phyloP scores from a whole-genome alignment of 2,797 vertebrate species.

The Pipistrellus nathusii region DNA sequence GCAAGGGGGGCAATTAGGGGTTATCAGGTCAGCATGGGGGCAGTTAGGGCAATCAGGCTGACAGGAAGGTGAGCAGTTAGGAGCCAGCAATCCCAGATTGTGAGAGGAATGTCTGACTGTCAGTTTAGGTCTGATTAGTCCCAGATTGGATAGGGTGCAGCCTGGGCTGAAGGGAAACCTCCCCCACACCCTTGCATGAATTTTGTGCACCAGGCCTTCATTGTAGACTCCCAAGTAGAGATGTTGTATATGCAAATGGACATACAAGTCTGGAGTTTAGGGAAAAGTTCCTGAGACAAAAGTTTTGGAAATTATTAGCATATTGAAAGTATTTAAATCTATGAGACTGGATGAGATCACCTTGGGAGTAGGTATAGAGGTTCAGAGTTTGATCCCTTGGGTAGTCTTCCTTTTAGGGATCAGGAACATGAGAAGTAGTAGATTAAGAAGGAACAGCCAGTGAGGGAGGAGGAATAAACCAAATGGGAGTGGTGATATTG shows the following conservation, averaged over 20 bases:
- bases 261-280: not conserved
- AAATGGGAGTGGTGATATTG: conserved; percentile 23
- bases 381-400: not conserved
- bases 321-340: not conserved
- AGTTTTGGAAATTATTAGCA: not conserved
- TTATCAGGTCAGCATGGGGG: no score
- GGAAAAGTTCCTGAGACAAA: not conserved
- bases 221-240: not conserved
- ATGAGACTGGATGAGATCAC: not conserved
- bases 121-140: no score
- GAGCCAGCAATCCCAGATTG: no score
- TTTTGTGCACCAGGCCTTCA: not conserved
- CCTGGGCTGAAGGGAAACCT: no score
- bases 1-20: no score
- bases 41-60: no score
- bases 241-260: not conserved
- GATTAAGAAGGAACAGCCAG: not conserved
- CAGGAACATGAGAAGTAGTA: not conserved
- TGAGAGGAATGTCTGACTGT: no score
- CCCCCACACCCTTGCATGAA: no score
- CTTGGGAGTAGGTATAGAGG: not conserved
- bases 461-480: not conserved
- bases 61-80: no score
- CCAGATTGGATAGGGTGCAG: no score
- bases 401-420: not conserved